Evolutionary conservation across 2,113 vertebrate species (phyloP).

Genomic region (Oenanthe melanoleuca): DNA sequence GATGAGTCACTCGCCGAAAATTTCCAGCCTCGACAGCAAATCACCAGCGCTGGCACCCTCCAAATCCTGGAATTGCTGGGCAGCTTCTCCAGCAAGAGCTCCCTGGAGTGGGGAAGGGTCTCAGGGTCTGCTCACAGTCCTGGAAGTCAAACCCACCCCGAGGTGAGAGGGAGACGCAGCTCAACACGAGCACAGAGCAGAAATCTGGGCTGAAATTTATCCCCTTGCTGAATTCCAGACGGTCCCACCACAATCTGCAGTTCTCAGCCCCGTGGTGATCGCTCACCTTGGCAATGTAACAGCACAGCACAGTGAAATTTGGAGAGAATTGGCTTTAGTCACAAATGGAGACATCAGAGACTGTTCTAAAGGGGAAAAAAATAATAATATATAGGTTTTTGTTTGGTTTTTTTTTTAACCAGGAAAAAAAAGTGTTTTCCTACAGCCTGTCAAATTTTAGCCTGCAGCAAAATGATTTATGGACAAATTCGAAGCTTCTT

Average conservation of each 20-base stretch:
- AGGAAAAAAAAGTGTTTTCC: conserved; percentile 1
- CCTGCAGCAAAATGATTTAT: conserved; percentile 30
- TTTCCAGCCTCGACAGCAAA: conserved; percentile 22
- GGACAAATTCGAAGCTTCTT: conserved; percentile 51
- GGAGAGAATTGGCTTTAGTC: background rate
- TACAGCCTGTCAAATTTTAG: conserved; percentile 1
- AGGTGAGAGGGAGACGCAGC: background rate
- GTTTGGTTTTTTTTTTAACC: background rate
- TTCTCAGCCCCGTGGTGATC: background rate
- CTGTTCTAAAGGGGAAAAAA: background rate
- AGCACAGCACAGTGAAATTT: background rate
- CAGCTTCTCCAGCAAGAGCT: background rate
- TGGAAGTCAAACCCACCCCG: background rate
- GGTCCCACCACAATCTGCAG: background rate
- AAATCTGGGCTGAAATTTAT: background rate
- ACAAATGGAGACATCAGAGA: background rate
- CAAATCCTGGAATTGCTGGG: background rate
- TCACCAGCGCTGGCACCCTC: background rate
- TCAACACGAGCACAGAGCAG: background rate
- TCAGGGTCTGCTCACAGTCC: background rate
- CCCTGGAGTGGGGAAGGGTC: background rate
- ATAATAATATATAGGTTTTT: background rate
- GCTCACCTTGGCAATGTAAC: background rate
- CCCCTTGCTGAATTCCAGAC: background rate
- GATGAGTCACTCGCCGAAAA: conserved; percentile 53